These are phyloP conservation scores for Cheilosia variabilis DNA, from an alignment of 2,888 invertebrate genomes.

Conservation along the genomic window DNA sequence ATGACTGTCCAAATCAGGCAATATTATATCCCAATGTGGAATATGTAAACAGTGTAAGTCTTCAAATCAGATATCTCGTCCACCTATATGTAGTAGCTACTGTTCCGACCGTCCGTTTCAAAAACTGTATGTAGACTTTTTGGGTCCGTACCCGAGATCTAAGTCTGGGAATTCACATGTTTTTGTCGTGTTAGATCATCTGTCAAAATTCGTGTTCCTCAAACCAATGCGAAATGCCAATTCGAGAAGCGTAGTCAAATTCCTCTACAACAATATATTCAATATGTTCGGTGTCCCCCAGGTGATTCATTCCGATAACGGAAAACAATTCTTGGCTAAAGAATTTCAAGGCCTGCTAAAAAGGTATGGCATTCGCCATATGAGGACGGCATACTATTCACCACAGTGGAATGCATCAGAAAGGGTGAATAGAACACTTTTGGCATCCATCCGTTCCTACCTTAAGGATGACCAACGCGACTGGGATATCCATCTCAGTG, in stretches of 20 bases:
- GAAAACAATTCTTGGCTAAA: not conserved
- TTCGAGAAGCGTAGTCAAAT: no score
- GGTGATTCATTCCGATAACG: not conserved
- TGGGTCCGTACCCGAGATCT: conserved; percentile 17
- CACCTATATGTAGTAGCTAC: not conserved
- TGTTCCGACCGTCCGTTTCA: not conserved
- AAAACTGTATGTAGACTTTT: not conserved
- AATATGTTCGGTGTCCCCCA: no score
- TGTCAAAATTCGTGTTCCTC: not conserved
- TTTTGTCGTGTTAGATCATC: not conserved
- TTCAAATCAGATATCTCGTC: conserved; percentile 3
- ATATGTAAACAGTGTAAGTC: conserved; percentile 5
- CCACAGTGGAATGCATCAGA: not conserved
- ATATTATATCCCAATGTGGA: not conserved
- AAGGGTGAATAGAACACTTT: not conserved
- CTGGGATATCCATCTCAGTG: not conserved
- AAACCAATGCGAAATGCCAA: not conserved
- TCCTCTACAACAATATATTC: no score
- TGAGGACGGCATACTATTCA: not conserved
- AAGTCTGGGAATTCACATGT: not conserved
- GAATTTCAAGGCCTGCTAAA: not conserved
- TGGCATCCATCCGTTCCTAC: not conserved
- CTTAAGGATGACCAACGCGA: not conserved
- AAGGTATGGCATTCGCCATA: no score
- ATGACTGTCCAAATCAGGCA: conserved; percentile 2